Percentiles rank a stretch among this genome's conserved stretches.
These are phyloP conservation scores for Temnothorax ravouxi DNA, from an alignment of 2,888 invertebrate genomes.

Conservation along the genomic window DNA sequence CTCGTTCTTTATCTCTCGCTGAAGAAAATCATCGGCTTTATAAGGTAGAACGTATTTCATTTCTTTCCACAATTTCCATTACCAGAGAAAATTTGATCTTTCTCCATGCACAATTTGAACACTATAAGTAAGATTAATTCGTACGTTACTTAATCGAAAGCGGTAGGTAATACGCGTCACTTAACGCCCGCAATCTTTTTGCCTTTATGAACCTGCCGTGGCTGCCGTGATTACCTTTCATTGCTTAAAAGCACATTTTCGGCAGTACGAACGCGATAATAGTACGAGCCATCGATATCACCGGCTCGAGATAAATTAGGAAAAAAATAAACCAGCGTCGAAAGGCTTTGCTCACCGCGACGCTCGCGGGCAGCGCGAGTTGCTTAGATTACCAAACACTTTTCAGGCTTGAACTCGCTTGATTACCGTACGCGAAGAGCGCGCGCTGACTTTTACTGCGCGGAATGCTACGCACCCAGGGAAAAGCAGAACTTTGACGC, in stretches of 20 bases:
- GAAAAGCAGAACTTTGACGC: slow-evolving; percentile 56
- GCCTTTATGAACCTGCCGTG: not conserved
- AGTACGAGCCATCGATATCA: slow-evolving; percentile 17
- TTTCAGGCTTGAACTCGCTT: slow-evolving; percentile 10
- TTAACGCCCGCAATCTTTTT: not conserved
- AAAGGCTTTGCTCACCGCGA: not conserved
- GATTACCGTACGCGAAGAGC: slow-evolving; percentile 31
- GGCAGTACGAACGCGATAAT: slow-evolving; percentile 15
- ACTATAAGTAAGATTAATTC: slow-evolving; percentile 6
- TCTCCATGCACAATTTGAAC: not conserved
- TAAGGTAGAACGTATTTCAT: not conserved
- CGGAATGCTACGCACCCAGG: slow-evolving; percentile 16
- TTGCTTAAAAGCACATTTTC: slow-evolving; percentile 31
- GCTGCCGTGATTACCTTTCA: slow-evolving; percentile 6
- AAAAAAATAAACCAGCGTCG: not conserved
- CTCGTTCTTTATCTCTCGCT: not conserved
- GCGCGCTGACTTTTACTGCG: slow-evolving; percentile 39
- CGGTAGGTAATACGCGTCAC: not conserved
- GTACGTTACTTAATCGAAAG: slow-evolving; percentile 4
- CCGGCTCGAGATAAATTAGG: slow-evolving; percentile 1
- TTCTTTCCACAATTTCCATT: not conserved
- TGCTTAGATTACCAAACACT: slow-evolving; percentile 15
- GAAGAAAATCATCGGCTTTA: not conserved
- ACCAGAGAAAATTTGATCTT: not conserved
- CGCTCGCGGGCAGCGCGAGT: slow-evolving; percentile 37